Evolutionary conservation across 2,113 vertebrate species (phyloP), one percentile per base, ranked within the genome.

Genomic region (Meriones unguiculatus): DNA sequence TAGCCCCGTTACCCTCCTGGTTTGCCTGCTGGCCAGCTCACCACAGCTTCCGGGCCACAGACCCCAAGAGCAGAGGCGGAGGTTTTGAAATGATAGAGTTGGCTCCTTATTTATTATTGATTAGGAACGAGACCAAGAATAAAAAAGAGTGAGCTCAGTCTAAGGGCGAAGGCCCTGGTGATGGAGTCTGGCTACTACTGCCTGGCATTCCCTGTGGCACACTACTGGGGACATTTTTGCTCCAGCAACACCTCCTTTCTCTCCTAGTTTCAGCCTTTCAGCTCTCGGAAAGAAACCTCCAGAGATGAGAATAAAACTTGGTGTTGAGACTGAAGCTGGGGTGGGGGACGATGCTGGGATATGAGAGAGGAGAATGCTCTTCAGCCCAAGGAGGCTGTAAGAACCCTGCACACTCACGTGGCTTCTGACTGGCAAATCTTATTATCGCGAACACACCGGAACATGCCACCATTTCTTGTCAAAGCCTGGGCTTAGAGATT

Each of bases 1-100:
- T n/a, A 50, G 85, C 30, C 76, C 1, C 0, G 41, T 35, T 32
- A 38, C 24, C 2, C 11, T 1, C 2, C 50, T 7, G 9, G 5
- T 2, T 22, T 54, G 13, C 13, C 69, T 73, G 64, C 62, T 18
- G n/a, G 69, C 17, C n/a, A 10, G 24, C 50, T 35, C 35, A 69
- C 9, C 20, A n/a, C 13, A 57, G 54, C 24, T 50, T 41, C 13
- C 17, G 46, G 65, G 17, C 22, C n/a, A 17, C 11, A 78, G 91
- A 28, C 38, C 52, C n/a, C 10, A 38, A 41, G 28, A 90, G 24
- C 59, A 75, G 35, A 17, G 22, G 25, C 17, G 38, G 81, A 78
- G n/a, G 30, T 25, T 94, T 65, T n/a, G 46, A 57, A 30, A 14
- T 2, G 24, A 86, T 7, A 1, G 1, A 69, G 64, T 28, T 57